Evolutionary conservation across 2,113 vertebrate species (phyloP), one percentile per base, ranked within the genome.

Genomic region (Thermophis baileyi): DNA sequence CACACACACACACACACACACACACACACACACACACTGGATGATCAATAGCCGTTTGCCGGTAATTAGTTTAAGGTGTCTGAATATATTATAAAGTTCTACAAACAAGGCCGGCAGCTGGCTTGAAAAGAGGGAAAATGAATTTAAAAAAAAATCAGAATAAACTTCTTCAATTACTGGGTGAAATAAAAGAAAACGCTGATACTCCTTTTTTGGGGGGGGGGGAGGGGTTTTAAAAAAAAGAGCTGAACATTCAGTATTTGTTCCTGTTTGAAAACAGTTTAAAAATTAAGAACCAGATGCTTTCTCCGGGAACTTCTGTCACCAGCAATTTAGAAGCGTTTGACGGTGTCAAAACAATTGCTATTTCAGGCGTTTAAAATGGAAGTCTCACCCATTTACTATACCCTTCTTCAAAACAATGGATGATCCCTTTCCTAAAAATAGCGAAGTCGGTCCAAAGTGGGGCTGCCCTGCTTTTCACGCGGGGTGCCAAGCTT

Each of bases 181-280:
- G 63, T 47, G 51, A 92, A 92, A 89, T 92, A 54, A 92, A 89
- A 92, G 51, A 85, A 92, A 89, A 50, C 57, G 92, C 92, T 93
- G 92, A 93, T 93, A 50, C 35, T 89, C 53, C 10, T 5, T 25
- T 55, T 85, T 57, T 55, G 8, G 6, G 55, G 20, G 18, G 1
- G 20, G 0, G 54, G 20, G 5, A 2, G 20, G 18, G 22, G 2
- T 2, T 51, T 6, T 55, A 1, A 30, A 50, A 20, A 54, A 88
- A 92, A 89, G 85, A 89, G 92, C 92, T 93, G 92, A 93, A 60
- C 89, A 12, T 93, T 85, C 92, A 89, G 92, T 89, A 57, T 93
- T 93, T 89, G 88, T 85, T 93, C 57, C 51, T 89, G 50, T 93
- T 93, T 85, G 88, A 86, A 93, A 93, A 93, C 92, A 89, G 92